These are phyloP conservation scores for Petrolisthes cinctipes DNA, from an alignment of 2,888 invertebrate genomes.

Conservation along the genomic window DNA sequence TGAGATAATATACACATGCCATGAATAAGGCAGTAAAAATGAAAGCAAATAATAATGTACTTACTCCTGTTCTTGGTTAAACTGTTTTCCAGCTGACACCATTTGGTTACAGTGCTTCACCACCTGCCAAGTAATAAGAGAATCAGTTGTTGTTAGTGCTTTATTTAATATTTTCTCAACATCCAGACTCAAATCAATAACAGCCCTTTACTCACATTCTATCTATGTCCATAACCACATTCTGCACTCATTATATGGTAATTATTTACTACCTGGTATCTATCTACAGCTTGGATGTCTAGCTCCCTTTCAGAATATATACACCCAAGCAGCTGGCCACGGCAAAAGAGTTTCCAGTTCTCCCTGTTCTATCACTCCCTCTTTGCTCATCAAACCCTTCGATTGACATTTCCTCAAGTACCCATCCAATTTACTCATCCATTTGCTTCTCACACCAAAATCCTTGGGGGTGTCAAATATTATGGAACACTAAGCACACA, in stretches of 20 bases:
- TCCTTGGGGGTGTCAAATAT: neutral
- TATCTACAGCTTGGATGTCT: too few relatives aligned
- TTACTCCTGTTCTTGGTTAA: conserved; percentile 86
- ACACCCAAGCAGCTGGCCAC: too few relatives aligned
- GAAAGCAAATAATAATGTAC: conserved; percentile 64
- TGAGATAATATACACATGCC: too few relatives aligned
- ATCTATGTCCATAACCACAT: too few relatives aligned
- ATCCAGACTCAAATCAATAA: neutral
- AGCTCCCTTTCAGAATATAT: too few relatives aligned
- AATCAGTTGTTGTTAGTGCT: neutral
- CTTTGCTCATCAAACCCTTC: neutral
- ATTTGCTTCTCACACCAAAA: neutral
- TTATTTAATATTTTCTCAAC: neutral
- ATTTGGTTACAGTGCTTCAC: conserved; percentile 89
- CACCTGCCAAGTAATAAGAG: conserved; percentile 70
- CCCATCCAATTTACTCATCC: neutral
- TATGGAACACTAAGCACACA: neutral
- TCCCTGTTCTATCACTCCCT: too few relatives aligned
- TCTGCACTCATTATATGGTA: too few relatives aligned
- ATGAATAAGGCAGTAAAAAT: neutral
- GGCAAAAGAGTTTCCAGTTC: too few relatives aligned
- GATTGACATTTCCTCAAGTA: neutral
- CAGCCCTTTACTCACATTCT: too few relatives aligned
- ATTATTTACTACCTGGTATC: too few relatives aligned
- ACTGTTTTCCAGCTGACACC: conserved; percentile 87